These are phyloP conservation scores for Parazoanthus atlanticus DNA, from an alignment of 92 coral and sea anemone genomes.

Conservation along the genomic window DNA sequence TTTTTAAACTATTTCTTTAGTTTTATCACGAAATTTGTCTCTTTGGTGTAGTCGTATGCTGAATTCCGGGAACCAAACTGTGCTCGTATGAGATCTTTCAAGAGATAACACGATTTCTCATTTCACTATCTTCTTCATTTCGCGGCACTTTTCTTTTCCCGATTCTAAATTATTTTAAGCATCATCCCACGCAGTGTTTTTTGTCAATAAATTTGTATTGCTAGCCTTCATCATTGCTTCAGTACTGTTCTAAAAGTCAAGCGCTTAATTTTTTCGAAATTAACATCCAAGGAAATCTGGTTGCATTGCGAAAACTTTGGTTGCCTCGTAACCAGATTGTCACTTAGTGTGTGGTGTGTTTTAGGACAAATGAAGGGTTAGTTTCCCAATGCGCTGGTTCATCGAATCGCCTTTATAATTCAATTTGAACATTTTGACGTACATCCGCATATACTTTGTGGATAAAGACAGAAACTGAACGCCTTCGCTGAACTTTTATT, in stretches of 20 bases:
- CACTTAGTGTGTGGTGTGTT: not conserved
- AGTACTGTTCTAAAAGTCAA: slow-evolving; percentile 6
- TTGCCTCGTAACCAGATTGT: slow-evolving; percentile 6
- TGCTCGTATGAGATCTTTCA: not conserved
- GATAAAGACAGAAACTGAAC: not conserved
- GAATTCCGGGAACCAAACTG: not conserved
- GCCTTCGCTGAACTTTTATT: not conserved
- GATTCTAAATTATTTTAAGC: slow-evolving; percentile 1
- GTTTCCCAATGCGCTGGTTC: not conserved
- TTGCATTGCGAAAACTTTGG: not conserved
- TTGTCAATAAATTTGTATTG: slow-evolving; percentile 27
- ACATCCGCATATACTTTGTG: not conserved
- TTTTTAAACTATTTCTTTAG: slow-evolving; percentile 19
- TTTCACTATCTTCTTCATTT: not conserved
- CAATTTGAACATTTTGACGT: slow-evolving; percentile 4
- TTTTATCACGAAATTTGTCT: slow-evolving; percentile 3
- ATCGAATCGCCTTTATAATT: not conserved
- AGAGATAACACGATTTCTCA: not conserved
- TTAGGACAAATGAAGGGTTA: not conserved
- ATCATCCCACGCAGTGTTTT: slow-evolving; percentile 39
- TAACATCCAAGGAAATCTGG: slow-evolving; percentile 25
- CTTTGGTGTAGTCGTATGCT: not conserved
- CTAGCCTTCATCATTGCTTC: not conserved
- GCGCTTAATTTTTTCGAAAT: slow-evolving; percentile 14
- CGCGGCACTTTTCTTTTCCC: slow-evolving; percentile 5